phyloP scores from a whole-genome alignment of 2,113 vertebrate species.

The Anthoscopus minutus region DNA sequence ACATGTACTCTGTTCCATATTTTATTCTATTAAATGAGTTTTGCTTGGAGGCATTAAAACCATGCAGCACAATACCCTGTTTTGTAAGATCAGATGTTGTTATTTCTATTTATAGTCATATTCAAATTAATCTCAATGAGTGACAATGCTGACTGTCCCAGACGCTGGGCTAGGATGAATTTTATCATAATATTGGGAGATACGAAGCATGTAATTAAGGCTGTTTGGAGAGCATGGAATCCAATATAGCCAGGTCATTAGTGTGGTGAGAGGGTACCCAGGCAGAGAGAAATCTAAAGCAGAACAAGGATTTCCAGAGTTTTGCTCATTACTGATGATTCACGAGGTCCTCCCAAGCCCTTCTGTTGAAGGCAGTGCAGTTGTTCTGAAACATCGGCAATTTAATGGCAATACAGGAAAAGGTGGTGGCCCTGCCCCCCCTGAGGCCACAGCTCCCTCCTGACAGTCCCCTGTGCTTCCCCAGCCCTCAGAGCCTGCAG shows the following conservation, averaged over 20 bases:
- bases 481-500: not conserved
- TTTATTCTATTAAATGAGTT: constrained; percentile 26
- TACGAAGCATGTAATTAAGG: constrained; percentile 45
- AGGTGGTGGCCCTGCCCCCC: not conserved
- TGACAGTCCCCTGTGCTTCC: rapidly evolving
- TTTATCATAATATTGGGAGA: constrained; percentile 36
- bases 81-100: constrained; percentile 19
- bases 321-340: not conserved
- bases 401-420: rapidly evolving
- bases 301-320: not conserved
- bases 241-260: constrained; percentile 6
- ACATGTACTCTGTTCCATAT: not conserved
- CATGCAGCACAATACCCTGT: not conserved
- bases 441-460: not conserved
- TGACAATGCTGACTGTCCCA: constrained; percentile 25
- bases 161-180: not conserved
- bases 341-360: not conserved
- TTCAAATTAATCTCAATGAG: constrained; percentile 31
- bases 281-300: not conserved
- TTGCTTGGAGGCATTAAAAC: constrained; percentile 2
- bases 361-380: not conserved
- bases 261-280: not conserved
- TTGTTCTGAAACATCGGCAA: not conserved
- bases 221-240: constrained; percentile 31
- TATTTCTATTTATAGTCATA: constrained; percentile 43